Base-by-base conservation (phyloP, 2,888 invertebrate genomes). In the Acanthosepion pharaonis region DNA sequence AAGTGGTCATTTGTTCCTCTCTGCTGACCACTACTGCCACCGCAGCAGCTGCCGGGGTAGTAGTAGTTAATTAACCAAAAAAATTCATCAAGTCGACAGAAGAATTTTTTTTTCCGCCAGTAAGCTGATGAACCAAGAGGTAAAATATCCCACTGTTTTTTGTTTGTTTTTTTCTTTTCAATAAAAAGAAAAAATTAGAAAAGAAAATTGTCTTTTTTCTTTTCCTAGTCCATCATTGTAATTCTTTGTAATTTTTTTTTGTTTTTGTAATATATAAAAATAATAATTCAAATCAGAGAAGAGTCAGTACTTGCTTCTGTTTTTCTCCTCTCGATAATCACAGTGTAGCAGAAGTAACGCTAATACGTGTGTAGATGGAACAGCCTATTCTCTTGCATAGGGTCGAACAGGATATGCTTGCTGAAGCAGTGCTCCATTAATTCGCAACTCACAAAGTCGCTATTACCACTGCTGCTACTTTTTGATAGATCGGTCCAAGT, bases 351-450 rank as follows among this genome's bases (percentile, higher is more conserved):
- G n/a, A 78, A 78, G n/a, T 33, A 78, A 33, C n/a, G n/a, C 78
- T 78, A 78, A n/a, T 78, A 78, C 78, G 78, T 78, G n/a, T n/a
- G 78, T 78, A n/a, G 78, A 33, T 78, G 78, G 78, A 78, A 78
- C 78, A 78, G 78, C 78, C n/a, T 78, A 78, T 78, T 78, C 11
- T 78, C n/a, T 33, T 33, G 78, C 78, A 33, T 78, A n/a, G 78
- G 78, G 78, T n/a, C n/a, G 78, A 78, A 9, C 78, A 78, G 78
- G 78, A 78, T 78, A 3, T 78, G 78, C 78, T 78, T 78, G n/a
- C n/a, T 33, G n/a, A 78, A 15, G n/a, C 78, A 78, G 78, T 78
- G 78, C 78, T 78, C 78, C n/a, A 78, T 78, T 78, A 78, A 78
- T 23, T 20, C 78, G n/a, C 78, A 33, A 78, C 78, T 9, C 20